Base-by-base conservation (phyloP, 2,888 invertebrate genomes). In the Glaucopsyche alexis region DNA sequence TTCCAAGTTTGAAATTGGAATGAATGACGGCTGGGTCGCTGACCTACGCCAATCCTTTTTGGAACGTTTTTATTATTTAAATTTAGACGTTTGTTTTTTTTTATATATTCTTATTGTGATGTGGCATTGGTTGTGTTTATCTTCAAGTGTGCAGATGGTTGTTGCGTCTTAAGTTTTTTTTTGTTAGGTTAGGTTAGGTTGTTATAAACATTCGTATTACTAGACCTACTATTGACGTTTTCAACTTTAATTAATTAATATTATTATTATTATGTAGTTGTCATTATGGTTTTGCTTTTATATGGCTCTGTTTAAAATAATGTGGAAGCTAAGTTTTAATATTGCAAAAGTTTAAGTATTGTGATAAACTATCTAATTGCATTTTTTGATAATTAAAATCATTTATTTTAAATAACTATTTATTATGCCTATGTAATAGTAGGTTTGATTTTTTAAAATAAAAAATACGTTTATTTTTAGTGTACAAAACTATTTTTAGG, bases 1-100 rank as follows among this genome's bases (percentile, higher is more conserved):
- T 90, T 91, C 87, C 88, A 91, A 91, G 87, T 91, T 91, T 89
- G 87, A 87, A 91, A 89, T 89, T 89, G 87, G 87, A 90, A 90
- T 91, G 89, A 91, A 90, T 90, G 91, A 88, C 90, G 90, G 85
- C 86, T 85, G 87, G 91, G 91, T 91, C 87, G 86, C 89, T 89
- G 89, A 91, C 91, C 91, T 90, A 89, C 79, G 87, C 81, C 86
- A 88, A 87, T 80, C 77, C 78, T 78, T 80, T 82, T 80, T 79
- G 76, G 77, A 78, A 76, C 78, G 74, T 75, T 75, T 75, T 75
- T 74, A 75, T 77, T 73, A 70, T 73, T 74, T 13, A 72, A 73
- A 47, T 50, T 65, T 72, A 42, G 67, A 45, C 60, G 50, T 72
- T 71, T 72, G 66, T 66, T 49, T 67, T 29, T 4, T 64, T 67